Conservation (phyloP, 2,113 vertebrate genomes). For the Ginglymostoma cirratum region DNA sequence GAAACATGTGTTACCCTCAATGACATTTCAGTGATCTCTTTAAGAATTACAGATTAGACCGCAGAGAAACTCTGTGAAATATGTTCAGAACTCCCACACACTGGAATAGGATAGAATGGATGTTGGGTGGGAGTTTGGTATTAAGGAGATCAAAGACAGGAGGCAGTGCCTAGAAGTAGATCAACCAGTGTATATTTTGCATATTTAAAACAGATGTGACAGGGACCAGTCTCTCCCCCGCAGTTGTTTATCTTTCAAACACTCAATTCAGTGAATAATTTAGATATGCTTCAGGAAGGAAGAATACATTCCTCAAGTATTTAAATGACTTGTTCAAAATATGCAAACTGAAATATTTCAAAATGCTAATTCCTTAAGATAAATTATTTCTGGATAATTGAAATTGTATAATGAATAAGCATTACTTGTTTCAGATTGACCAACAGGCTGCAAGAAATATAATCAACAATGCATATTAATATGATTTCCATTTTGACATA, state of each 20-base stretch:
- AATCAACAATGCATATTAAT: not conserved
- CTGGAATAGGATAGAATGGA: not conserved
- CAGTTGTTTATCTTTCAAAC: not conserved
- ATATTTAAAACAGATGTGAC: not conserved
- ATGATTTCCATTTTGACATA: not conserved
- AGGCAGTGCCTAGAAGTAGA: not conserved
- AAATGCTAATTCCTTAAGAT: not conserved
- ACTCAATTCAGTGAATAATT: not conserved
- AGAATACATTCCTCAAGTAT: not conserved
- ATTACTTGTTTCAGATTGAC: not conserved
- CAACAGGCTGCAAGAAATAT: not conserved
- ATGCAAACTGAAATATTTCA: not conserved
- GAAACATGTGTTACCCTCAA: not conserved
- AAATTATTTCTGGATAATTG: not conserved
- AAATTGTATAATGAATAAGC: not conserved
- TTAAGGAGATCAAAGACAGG: not conserved
- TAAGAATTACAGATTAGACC: not conserved
- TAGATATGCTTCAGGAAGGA: not conserved
- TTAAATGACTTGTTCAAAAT: not conserved
- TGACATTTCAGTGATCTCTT: not conserved
- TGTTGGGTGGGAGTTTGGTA: not conserved
- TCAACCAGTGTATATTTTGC: not conserved
- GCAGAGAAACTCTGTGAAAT: not conserved
- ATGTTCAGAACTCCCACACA: not conserved
- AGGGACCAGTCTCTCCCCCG: not conserved